Base-by-base conservation (phyloP, 2,113 vertebrate species). In the Stercorarius parasiticus region DNA sequence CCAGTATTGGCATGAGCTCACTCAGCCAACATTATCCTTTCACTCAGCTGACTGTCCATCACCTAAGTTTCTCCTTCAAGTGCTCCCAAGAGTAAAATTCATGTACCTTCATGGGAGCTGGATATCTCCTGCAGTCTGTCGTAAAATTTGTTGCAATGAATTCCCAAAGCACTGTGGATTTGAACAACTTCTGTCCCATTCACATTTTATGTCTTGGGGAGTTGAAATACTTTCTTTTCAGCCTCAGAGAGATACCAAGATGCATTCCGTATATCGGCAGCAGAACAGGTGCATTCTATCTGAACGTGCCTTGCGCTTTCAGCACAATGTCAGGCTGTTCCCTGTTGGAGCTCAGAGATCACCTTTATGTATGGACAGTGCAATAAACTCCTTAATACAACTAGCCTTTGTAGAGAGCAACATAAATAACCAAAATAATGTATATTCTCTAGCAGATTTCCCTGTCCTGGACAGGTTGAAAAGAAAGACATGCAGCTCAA, bases 401-500 rank as follows among this genome's bases (percentile, higher is more conserved):
- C 9, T 49, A 40, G 27, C 4, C 32, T 82, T 82, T 79, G 53
- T 32, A 19, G 58, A 79, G 22, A 81, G 65, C 52, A 94, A 90
- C 1, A 6, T 42, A 88, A 94, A 90, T 58, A 81, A 90, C 53
- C 47, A 88, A 78, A 90, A 81, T 50, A 85, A 90, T 21, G 10
- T 84, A 56, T 66, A 59, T 62, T 83, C 47, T 74, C 69, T 69
- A 94, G 34, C 38, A 86, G 59, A 90, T 83, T 78, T 66, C 42
- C 65, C 50, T 93, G 64, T 86, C 26, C 67, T 81, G 73, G 62
- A 43, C 20, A 86, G 22, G 18, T 0, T 82, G 95, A 86, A 80
- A 94, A 72, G 66, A 55, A 86, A 45, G 80, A 73, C 50, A 53
- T 26, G 64, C 42, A 91, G 66, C 78, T 87, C 65, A 89, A 84